Conservation (phyloP, 2,113 vertebrate species). For the Brachirus orientalis region DNA sequence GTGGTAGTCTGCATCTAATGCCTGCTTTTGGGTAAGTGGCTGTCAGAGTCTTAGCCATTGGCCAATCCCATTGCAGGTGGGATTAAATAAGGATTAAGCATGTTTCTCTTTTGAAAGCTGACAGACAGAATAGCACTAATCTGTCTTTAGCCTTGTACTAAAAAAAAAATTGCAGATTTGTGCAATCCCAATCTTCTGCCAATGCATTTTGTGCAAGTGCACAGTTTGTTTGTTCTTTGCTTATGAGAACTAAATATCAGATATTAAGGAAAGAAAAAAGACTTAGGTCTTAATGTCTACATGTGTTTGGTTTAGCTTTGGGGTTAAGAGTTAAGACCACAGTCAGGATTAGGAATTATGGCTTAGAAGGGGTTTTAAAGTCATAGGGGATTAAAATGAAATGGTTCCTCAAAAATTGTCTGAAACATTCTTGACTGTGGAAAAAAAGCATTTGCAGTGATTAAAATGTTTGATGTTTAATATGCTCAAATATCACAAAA, state of each 20-base stretch:
- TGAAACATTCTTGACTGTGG: too few species aligned
- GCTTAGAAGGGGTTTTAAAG: constrained; percentile 27
- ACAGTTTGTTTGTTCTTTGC: constrained; percentile 19
- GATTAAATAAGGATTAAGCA: constrained; percentile 66
- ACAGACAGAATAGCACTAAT: constrained; percentile 72
- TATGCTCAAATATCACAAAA: too few species aligned
- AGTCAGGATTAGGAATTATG: background rate
- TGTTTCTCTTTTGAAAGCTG: constrained; percentile 72
- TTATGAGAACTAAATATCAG: constrained; percentile 35
- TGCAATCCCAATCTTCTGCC: constrained; percentile 52
- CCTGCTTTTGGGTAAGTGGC: constrained; percentile 43
- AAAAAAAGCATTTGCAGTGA: too few species aligned
- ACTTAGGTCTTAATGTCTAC: background rate
- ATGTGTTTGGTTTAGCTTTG: constrained; percentile 25
- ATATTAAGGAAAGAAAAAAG: constrained; percentile 4
- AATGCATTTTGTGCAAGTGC: constrained; percentile 36
- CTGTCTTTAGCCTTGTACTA: constrained; percentile 65
- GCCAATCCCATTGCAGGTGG: constrained; percentile 68
- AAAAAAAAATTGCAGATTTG: constrained; percentile 58
- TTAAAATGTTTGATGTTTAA: too few species aligned
- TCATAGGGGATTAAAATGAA: background rate
- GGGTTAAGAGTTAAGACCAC: constrained; percentile 20
- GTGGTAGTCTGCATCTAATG: constrained; percentile 33
- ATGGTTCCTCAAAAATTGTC: too few species aligned
- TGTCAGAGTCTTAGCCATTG: constrained; percentile 47